These are phyloP conservation scores for Uromys caudimaculatus DNA, from an alignment of 2,797 vertebrate genomes.

Conservation along the genomic window DNA sequence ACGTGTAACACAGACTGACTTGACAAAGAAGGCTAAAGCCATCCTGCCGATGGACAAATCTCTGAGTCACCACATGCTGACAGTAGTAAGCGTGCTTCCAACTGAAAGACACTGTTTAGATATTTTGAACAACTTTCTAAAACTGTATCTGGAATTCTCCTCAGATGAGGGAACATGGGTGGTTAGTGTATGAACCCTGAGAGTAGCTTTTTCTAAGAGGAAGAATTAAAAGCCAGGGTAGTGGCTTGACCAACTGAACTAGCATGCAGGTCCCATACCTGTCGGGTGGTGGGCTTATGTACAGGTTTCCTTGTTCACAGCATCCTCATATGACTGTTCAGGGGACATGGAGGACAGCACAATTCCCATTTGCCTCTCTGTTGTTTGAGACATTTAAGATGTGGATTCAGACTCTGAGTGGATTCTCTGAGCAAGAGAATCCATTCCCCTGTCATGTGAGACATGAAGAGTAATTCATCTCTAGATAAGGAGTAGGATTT, in stretches of 20 bases:
- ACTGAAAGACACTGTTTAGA: not conserved
- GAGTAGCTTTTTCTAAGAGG: not conserved
- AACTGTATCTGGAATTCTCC: too few species aligned
- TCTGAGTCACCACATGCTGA: not conserved
- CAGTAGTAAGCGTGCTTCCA: not conserved
- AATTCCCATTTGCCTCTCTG: not conserved
- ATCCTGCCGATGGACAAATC: not conserved
- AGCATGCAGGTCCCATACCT: too few species aligned
- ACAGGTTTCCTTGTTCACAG: too few species aligned
- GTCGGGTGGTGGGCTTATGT: not conserved
- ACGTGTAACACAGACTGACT: not conserved
- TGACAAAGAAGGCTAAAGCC: not conserved
- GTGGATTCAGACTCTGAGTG: not conserved
- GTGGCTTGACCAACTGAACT: not conserved
- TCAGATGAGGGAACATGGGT: not conserved
- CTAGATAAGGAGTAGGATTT: not conserved
- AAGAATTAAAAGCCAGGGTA: not conserved
- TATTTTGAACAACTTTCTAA: not conserved
- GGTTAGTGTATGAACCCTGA: not conserved
- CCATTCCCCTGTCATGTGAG: not conserved
- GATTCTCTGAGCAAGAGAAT: not conserved
- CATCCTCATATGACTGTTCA: too few species aligned
- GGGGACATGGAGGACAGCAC: not conserved
- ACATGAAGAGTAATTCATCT: not conserved
- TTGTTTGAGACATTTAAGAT: not conserved